Evolutionary conservation across 2,113 vertebrate species (phyloP).

Genomic region (Pungitius pungitius): DNA sequence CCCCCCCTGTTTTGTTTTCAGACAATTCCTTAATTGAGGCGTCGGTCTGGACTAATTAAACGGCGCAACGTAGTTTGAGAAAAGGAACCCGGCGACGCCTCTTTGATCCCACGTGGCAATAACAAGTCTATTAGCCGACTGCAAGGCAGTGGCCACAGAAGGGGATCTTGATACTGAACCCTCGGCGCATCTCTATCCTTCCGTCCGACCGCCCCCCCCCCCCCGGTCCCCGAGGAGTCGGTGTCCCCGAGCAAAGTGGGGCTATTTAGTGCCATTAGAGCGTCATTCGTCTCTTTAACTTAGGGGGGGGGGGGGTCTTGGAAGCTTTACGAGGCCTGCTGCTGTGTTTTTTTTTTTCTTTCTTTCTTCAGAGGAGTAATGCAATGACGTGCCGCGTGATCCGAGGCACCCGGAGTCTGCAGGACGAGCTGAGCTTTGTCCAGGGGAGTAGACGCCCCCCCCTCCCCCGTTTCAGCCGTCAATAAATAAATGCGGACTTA

Average conservation of each 20-base stretch:
- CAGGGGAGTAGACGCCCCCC: constrained; percentile 14
- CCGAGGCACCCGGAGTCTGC: constrained; percentile 43
- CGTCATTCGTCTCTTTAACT: constrained; percentile 37
- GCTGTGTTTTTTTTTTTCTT: constrained; percentile 39
- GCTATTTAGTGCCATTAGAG: constrained; percentile 47
- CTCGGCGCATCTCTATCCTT: constrained; percentile 36
- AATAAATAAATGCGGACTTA: constrained; percentile 23
- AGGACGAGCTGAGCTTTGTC: constrained; percentile 29
- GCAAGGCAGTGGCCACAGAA: constrained; percentile 14
- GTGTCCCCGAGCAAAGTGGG: constrained; percentile 60
- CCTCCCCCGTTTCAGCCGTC: constrained; percentile 7
- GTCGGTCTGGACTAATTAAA: constrained; percentile 37
- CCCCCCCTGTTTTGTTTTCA: constrained; percentile 29
- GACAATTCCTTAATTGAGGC: constrained; percentile 24
- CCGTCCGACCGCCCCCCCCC: constrained; percentile 23
- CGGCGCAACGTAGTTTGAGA: constrained; percentile 10
- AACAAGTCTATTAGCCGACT: constrained; percentile 24
- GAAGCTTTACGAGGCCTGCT: constrained; percentile 53
- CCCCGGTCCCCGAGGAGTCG: constrained; percentile 46
- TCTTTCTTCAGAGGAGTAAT: constrained; percentile 19
- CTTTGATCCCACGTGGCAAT: constrained; percentile 20
- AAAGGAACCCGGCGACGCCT: constrained; percentile 2
- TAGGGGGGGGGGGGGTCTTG: constrained; percentile 33
- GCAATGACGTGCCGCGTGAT: constrained; percentile 26
- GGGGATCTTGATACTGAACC: constrained; percentile 18